Percentiles rank a stretch among this genome's conserved stretches.
Evolutionary conservation across 1,140 invertebrate species (phyloP).

Genomic region (Bactericera cockerelli): DNA sequence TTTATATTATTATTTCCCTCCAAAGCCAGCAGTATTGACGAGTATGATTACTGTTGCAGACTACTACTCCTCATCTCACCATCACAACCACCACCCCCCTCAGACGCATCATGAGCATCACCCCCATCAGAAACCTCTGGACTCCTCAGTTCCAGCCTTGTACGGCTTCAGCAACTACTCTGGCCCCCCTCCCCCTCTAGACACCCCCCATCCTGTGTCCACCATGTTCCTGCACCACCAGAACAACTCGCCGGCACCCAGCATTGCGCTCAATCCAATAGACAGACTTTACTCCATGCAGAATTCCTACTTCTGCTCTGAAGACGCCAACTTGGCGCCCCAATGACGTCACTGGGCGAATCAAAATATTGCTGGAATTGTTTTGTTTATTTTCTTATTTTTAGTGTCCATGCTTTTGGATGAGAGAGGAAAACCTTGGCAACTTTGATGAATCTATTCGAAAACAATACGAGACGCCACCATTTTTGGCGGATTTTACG

Average conservation of each 20-base stretch:
- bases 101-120: conserved; percentile 13
- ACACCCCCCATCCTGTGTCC: neutral
- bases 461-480: too few relatives aligned
- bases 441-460: too few relatives aligned
- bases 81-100: conserved; percentile 8
- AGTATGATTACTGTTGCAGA: too few relatives aligned
- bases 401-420: neutral
- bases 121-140: conserved; percentile 15
- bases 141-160: neutral
- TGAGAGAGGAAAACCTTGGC: neutral
- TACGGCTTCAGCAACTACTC: neutral
- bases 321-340: conserved; percentile 27
- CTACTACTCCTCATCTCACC: neutral
- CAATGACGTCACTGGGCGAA: conserved; percentile 6
- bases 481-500: too few relatives aligned
- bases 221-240: neutral
- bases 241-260: neutral
- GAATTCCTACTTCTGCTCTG: conserved; percentile 43
- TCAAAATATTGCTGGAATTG: neutral
- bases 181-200: neutral
- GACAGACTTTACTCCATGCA: conserved; percentile 47
- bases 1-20: too few relatives aligned
- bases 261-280: conserved; percentile 37
- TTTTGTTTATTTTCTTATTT: neutral
- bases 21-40: too few relatives aligned